Evolutionary conservation across 1,140 invertebrate species (phyloP), one percentile per base, ranked within the genome.

Genomic region (Teleopsis dalmanni): DNA sequence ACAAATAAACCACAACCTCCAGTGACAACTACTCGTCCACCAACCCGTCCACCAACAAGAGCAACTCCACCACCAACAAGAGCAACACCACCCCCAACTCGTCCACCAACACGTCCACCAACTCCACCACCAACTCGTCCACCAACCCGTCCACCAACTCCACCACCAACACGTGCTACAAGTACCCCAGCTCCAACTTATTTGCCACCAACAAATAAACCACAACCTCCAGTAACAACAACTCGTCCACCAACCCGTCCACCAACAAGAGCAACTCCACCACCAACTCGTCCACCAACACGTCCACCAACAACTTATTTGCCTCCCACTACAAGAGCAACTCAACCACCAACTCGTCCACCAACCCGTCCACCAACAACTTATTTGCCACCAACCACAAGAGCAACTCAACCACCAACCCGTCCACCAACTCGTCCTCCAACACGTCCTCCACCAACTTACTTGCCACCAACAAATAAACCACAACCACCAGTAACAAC

Each of bases 311-410:
- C 53, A 27, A 57, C 45, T 27, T 46, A 69, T 57, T 47, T 47
- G 19, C 41, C 45, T 25, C 37, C 37, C 16, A 41, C 34, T 25
- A 48, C 23, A 3, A 42, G 47, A n/a, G 50, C 54, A 31, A 46
- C 49, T 19, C 22, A 29, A n/a, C 47, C 36, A 21, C 23, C 38
- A 23, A 37, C 48, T 23, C 34, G 25, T 6, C 22, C 35, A 14
- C 36, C 40, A 2, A 54, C 50, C 5, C 37, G 35, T 31, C 52
- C 52, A 16, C 50, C 54, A 22, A 16, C 26, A 38, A 65, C 55
- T 50, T 52, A 31, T n/a, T 40, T 51, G 13, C 56, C 59, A 27
- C 50, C 64, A 54, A 55, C 62, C 33, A n/a, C n/a, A n/a, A 55
- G 48, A 26, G 42, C 60, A 48, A 50, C 50, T 35, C 54, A 62